Evolutionary conservation across 2,888 invertebrate species (phyloP).

Genomic region (Arctia plantaginis): DNA sequence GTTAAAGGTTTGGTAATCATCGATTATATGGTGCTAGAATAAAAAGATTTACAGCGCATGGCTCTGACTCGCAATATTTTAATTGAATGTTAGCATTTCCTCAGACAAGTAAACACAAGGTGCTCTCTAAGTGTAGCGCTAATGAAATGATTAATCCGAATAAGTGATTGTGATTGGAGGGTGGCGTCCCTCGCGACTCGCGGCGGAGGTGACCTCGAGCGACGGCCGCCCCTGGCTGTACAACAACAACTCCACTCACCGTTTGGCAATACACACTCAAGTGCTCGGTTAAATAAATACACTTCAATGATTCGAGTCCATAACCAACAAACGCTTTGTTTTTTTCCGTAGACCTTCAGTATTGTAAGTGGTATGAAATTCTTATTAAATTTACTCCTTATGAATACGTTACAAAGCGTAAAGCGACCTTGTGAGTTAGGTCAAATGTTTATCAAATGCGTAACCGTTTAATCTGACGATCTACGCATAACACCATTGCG

Average conservation of each 20-base stretch:
- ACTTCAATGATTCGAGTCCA: not conserved
- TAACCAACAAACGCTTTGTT: not conserved
- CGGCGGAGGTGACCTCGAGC: conserved; percentile 25
- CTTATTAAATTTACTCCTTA: not conserved
- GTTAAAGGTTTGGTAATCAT: not conserved
- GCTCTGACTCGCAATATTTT: not conserved
- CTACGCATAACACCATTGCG: not conserved
- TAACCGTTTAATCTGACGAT: not conserved
- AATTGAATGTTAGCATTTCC: not conserved
- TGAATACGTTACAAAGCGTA: not conserved
- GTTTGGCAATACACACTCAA: conserved; percentile 9
- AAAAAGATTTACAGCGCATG: not conserved
- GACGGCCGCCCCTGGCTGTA: conserved; percentile 16
- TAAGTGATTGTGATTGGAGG: not conserved
- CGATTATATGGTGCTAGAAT: not conserved
- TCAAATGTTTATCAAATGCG: not conserved
- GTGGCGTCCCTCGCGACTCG: not conserved
- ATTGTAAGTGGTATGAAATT: not conserved
- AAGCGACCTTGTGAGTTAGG: not conserved
- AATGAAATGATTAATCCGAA: not conserved
- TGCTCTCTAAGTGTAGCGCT: not conserved
- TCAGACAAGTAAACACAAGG: not conserved
- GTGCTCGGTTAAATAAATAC: conserved; percentile 3
- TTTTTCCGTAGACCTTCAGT: conserved; percentile 5
- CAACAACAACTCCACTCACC: conserved; percentile 30